Evolutionary conservation across 2,888 invertebrate species (phyloP), one percentile per base, ranked within the genome.

Genomic region (Dicyrtoma fusca): DNA sequence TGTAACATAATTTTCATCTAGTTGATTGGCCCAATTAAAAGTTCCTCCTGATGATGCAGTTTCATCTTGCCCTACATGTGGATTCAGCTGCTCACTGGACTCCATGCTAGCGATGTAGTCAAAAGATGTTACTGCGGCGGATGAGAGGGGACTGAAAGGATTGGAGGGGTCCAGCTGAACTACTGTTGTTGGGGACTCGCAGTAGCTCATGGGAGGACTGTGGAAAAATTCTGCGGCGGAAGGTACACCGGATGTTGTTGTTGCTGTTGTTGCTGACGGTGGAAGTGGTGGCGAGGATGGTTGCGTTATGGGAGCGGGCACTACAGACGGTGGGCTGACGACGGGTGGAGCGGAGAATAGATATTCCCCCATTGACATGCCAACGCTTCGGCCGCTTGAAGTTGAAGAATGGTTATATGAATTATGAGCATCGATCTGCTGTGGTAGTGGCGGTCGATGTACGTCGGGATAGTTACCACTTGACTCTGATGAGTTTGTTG

Each of bases 311-410:
- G 44, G 55, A 19, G 21, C 62, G 45, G 19, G 45, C 26, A 47
- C 71, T 51, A 47, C 61, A 25, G 57, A 61, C 10, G 61, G 55
- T 69, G 55, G 14, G 72, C 21, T 6, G 66, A 57, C 14, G 21
- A 23, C 11, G 64, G 79, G 76, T n/a, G 76, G 74, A 13, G 77
- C 72, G 4, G 80, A 78, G 57, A 80, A 80, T 2, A 80, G 62
- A 6, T 79, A 69, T 66, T 80, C 80, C 0, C 80, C 80, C 77
- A 80, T 80, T 14, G 77, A 77, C 5, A 77, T 19, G n/a, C 77
- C 75, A 13, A 68, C 69, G 25, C 68, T 74, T 14, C 45, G 45
- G 17, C 59, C 23, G 21, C 63, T 34, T 17, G 63, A 63, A 13
- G 51, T 51, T 8, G 65, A 53, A 1, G 51, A 21, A 34, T 47